A percentile compares a stretch with the other conserved stretches of the same genome.
Conservation (phyloP, 2,888 invertebrate genomes). For the Litoditis marina region DNA sequence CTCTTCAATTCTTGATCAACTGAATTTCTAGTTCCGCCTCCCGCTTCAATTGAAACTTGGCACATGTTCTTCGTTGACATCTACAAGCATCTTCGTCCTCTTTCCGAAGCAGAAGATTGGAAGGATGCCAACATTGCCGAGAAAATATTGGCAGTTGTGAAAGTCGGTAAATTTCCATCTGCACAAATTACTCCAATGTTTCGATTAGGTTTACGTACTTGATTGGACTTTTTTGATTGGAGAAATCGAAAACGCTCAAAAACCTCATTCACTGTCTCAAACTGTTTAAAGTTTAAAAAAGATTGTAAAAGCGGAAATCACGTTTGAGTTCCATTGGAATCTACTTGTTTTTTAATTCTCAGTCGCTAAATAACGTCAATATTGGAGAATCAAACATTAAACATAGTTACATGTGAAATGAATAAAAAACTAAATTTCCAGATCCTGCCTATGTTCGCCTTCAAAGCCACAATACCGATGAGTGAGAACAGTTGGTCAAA, state of each 20-base stretch:
- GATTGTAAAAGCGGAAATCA: too few species aligned
- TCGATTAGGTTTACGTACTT: too few species aligned
- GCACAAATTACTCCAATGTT: too few species aligned
- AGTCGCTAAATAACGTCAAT: too few species aligned
- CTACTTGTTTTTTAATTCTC: too few species aligned
- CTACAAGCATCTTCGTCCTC: slow-evolving; percentile 8
- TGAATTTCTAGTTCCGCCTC: slow-evolving; percentile 11
- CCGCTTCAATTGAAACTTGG: slow-evolving; percentile 8
- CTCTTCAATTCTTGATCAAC: too few species aligned
- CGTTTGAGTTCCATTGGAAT: too few species aligned
- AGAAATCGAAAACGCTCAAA: too few species aligned
- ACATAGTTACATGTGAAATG: too few species aligned
- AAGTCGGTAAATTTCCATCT: slow-evolving; percentile 8
- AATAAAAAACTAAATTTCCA: slow-evolving; percentile 53
- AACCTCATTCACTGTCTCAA: too few species aligned
- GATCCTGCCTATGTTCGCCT: slow-evolving; percentile 66
- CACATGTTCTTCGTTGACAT: slow-evolving; percentile 1
- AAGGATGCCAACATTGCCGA: slow-evolving; percentile 9
- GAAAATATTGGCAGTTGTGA: slow-evolving; percentile 8
- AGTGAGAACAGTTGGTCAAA: slow-evolving; percentile 68
- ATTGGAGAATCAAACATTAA: too few species aligned
- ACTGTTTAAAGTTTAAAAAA: too few species aligned
- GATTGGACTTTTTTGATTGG: background rate
- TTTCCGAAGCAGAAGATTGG: slow-evolving; percentile 13
- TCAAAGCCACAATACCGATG: slow-evolving; percentile 68